Conservation (phyloP, 1,140 invertebrate species). For the Atta colombica region DNA sequence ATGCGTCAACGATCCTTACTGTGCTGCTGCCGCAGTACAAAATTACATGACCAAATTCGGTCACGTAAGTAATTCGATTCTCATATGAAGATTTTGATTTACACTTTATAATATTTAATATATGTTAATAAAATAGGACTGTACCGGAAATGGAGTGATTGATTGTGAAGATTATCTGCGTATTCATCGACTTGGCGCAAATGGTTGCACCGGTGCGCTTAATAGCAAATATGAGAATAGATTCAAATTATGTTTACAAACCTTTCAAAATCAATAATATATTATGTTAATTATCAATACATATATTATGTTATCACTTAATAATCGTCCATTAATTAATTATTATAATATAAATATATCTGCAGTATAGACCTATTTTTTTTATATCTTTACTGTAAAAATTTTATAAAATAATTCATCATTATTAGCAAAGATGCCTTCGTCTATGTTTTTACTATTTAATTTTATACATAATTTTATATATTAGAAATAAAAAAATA, state of each 20-base stretch:
- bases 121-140: slow-evolving; percentile 88
- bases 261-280: neutral
- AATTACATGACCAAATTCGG: slow-evolving; percentile 93
- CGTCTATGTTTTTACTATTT: neutral
- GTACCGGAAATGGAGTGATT: slow-evolving; percentile 91
- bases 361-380: neutral
- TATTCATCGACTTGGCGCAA: slow-evolving; percentile 93
- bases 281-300: too few relatives aligned
- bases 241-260: slow-evolving; percentile 71
- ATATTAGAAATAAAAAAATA: too few relatives aligned
- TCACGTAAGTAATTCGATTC: slow-evolving; percentile 86
- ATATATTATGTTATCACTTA: neutral
- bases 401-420: neutral
- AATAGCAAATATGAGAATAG: neutral
- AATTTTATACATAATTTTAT: too few relatives aligned
- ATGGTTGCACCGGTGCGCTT: slow-evolving; percentile 88
- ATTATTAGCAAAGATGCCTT: neutral
- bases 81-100: neutral
- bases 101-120: neutral
- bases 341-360: neutral
- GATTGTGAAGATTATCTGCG: slow-evolving; percentile 94
- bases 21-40: slow-evolving; percentile 91
- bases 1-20: slow-evolving; percentile 92
- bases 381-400: neutral
- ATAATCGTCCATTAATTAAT: neutral